Evolutionary conservation across 2,888 invertebrate species (phyloP), one percentile per base, ranked within the genome.

Genomic region (Orchesella flavescens): DNA sequence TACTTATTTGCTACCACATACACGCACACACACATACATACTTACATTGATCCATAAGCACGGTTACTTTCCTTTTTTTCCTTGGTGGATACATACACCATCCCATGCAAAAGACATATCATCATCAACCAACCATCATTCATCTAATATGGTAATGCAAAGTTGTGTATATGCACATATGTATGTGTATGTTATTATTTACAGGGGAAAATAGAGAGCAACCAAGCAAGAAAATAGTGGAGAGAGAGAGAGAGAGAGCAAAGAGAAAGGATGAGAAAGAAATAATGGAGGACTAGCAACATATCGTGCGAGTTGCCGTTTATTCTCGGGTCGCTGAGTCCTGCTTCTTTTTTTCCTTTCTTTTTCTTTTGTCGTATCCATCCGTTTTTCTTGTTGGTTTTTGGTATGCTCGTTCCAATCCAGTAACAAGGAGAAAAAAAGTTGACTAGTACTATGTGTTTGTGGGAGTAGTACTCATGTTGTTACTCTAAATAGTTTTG

Each of bases 1-100:
- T 84, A 84, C 83, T 84, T 84, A 79, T 74, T 84, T 73, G 59
- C 59, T 73, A 34, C 73, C 69, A 49, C 69, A 65, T 43, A 65
- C 65, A 65, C 65, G 43, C 65, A 65, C 43, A 44, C 65, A 65
- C 44, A 44, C 65, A 61, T 24, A 61, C 2, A 57, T 17, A 57
- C 19, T n/a, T 13, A 44, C 43, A 43, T 44, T 66, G 34, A 44
- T 66, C 17, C 66, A 4, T 66, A n/a, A 17, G 17, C 12, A 21
- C 15, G 55, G 55, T 13, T 49, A 68, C 68, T 71, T 53, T 53
- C 57, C 21, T 46, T 72, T 43, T 63, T 24, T 24, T 21, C 49
- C 34, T 57, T 7, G 23, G n/a, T 49, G 17, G 21, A 53, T 49
- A 19, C 46, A 49, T 53, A 69, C 19, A 7, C 15, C 49, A n/a